Conservation (phyloP, 2,113 vertebrate species). For the Melospiza melodia region DNA sequence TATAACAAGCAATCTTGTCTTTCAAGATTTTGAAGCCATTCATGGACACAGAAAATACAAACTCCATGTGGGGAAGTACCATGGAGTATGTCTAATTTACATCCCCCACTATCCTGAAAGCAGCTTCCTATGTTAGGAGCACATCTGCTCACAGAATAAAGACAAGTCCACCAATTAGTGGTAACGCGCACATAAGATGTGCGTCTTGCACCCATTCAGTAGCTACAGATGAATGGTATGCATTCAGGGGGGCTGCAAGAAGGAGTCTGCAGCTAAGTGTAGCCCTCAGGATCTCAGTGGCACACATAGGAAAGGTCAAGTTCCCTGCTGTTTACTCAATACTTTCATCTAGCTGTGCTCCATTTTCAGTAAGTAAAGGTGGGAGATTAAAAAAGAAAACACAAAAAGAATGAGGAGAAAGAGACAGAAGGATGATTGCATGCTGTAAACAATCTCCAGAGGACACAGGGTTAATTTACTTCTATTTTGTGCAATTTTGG, state of each 20-base stretch:
- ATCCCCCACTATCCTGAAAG: not conserved
- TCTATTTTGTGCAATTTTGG: not conserved
- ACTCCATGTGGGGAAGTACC: not conserved
- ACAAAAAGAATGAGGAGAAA: not conserved
- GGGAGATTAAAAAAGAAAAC: not conserved
- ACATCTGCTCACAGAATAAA: not conserved
- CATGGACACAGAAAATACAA: not conserved
- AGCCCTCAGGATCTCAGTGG: not conserved
- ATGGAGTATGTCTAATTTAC: not conserved
- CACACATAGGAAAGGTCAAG: not conserved
- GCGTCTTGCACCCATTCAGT: not conserved
- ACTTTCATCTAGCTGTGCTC: not conserved
- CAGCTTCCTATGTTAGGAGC: not conserved
- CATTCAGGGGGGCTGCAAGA: not conserved
- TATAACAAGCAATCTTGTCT: not conserved
- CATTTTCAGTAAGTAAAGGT: not conserved
- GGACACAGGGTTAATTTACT: not conserved
- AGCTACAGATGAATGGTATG: not conserved
- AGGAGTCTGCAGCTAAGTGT: not conserved
- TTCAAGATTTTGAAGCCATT: not conserved
- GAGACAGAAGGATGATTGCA: not conserved
- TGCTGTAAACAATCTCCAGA: not conserved
- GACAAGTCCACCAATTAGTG: not conserved
- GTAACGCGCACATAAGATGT: not conserved
- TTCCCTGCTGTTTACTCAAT: not conserved